Conservation (phyloP, 2,797 vertebrate genomes). For the Lophius americanus region DNA sequence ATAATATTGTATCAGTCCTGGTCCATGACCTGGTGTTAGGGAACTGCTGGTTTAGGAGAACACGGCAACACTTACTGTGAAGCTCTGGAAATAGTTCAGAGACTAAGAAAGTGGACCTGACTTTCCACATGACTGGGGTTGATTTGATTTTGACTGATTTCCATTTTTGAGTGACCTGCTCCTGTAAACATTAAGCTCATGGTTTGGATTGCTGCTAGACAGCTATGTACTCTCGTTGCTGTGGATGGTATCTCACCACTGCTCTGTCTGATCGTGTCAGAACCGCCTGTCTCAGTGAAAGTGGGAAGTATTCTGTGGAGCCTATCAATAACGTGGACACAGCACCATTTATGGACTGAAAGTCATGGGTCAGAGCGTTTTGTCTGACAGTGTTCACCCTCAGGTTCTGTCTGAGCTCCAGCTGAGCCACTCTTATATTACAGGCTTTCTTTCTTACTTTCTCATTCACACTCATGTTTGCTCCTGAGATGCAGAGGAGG, state of each 20-base stretch:
- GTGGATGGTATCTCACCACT: not conserved
- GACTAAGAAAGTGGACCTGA: too few species aligned
- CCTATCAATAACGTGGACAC: conserved; percentile 10
- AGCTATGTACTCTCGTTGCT: not conserved
- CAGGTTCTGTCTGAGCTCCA: conserved; percentile 22
- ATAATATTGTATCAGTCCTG: too few species aligned
- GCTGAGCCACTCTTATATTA: conserved; percentile 22
- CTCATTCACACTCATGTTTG: conserved; percentile 20
- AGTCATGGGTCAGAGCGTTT: conserved; percentile 43
- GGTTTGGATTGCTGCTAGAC: too few species aligned
- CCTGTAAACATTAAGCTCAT: too few species aligned
- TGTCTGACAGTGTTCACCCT: conserved; percentile 35
- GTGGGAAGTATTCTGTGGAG: conserved; percentile 3
- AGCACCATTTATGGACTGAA: conserved; percentile 59
- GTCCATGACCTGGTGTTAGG: too few species aligned
- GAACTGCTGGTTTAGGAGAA: too few species aligned
- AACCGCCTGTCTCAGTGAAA: conserved; percentile 10
- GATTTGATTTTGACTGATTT: too few species aligned
- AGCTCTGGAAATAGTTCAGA: too few species aligned
- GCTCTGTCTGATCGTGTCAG: conserved; percentile 5
- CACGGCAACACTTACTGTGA: too few species aligned
- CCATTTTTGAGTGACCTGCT: too few species aligned
- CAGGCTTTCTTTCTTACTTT: not conserved
- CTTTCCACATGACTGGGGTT: too few species aligned
- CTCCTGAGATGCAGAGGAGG: conserved; percentile 9